Base-by-base conservation (phyloP, 2,888 invertebrate species). In the Eubasilissa splendida region DNA sequence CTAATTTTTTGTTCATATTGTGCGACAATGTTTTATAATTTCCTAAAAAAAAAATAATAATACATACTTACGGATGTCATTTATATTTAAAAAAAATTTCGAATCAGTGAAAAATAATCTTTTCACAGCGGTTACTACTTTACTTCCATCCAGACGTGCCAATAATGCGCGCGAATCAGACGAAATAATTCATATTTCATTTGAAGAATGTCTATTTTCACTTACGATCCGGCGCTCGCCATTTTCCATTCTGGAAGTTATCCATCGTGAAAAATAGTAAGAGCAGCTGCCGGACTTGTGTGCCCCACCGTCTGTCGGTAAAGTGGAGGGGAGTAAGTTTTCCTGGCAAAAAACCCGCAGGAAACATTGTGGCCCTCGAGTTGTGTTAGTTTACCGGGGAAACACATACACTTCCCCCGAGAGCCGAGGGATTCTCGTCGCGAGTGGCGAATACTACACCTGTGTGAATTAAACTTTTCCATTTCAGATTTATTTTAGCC, bases 251-350 rank as follows among this genome's bases (percentile, higher is more conserved):
- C 31, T 56, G 54, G 54, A 56, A 56, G 71, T 73, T 31, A 42
- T 33, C 58, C 71, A 31, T 42, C 71, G 71, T 54, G 12, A 73
- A 56, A 56, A 56, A 73, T 73, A 73, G 71, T 73, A 56, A 56
- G 56, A 31, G 31, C 71, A 73, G 71, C 71, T 56, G 54, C 71
- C 71, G 71, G 71, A 70, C 70, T 70, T 54, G 14, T 53, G 53
- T 68, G 9, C 68, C 50, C 50, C 68, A 12, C 70, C 70, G 70
- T n/a, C 70, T 70, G 53, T 70, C 70, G 53, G n/a, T 22, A 33
- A 8, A 58, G 4, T 8, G 65, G 65, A 56, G 22, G 50, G 71
- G 31, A 56, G 56, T 58, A 73, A 56, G 70, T 70, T 70, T 58
- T 56, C 71, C 71, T 58, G 22, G 56, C n/a, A 73, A 31, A 58